These are phyloP conservation scores for Hymenopus coronatus DNA, from an alignment of 2,888 invertebrate species.

Conservation along the genomic window DNA sequence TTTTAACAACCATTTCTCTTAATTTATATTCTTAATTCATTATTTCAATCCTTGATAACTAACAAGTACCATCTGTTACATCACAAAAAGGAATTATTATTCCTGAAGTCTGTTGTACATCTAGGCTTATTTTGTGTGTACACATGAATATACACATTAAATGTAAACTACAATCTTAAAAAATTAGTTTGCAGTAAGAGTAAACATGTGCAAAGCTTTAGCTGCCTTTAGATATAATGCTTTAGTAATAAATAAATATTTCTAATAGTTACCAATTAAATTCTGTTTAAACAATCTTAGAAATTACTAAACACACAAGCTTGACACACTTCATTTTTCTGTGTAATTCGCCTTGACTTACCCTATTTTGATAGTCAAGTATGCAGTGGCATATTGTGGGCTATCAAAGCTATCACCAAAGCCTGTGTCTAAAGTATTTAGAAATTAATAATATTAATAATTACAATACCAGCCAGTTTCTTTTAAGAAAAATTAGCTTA, in stretches of 20 bases:
- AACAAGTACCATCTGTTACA: not conserved
- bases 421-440: too few species aligned
- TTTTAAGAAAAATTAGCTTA: too few species aligned
- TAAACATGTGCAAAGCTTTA: not conserved
- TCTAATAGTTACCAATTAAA: not conserved
- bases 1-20: not conserved
- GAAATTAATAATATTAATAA: too few species aligned
- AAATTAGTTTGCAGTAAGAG: too few species aligned
- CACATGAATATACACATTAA: too few species aligned
- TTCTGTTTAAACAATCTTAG: not conserved
- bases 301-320: not conserved
- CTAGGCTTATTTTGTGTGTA: not conserved
- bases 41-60: not conserved
- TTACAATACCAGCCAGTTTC: too few species aligned
- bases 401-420: too few species aligned
- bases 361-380: too few species aligned
- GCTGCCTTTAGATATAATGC: not conserved
- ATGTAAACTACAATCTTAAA: too few species aligned
- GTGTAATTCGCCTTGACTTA: too few species aligned
- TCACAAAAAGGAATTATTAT: not conserved
- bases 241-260: not conserved
- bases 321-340: too few species aligned
- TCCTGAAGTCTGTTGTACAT: not conserved
- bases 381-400: too few species aligned
- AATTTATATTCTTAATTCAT: not conserved